A percentile compares a stretch with the other conserved stretches of the same genome.
Conservation (phyloP, 2,113 vertebrate genomes). For the Glareola pratincola region DNA sequence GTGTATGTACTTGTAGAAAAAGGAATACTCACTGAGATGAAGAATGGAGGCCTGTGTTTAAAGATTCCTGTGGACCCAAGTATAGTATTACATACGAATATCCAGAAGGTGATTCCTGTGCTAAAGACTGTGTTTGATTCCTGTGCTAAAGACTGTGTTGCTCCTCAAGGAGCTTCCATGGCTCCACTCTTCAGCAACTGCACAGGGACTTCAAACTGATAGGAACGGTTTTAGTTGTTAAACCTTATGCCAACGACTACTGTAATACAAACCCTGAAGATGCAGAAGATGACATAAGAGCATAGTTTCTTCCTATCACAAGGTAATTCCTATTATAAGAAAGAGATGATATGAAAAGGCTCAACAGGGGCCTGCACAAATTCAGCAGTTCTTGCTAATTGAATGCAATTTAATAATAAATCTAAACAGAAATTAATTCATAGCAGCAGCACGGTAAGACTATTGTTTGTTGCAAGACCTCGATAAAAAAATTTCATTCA, state of each 20-base stretch:
- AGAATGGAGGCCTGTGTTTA: neutral
- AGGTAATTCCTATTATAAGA: neutral
- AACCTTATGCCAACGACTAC: neutral
- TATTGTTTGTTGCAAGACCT: neutral
- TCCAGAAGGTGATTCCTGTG: neutral
- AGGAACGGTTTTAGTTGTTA: neutral
- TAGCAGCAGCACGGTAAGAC: neutral
- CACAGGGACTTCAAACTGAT: neutral
- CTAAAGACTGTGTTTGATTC: neutral
- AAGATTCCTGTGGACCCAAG: neutral
- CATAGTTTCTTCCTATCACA: neutral
- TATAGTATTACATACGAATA: neutral
- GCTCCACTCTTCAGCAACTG: neutral
- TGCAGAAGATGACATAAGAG: neutral
- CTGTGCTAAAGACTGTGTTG: neutral
- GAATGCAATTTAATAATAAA: neutral
- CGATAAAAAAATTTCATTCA: neutral
- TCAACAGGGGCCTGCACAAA: neutral
- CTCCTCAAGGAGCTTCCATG: neutral
- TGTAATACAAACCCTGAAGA: neutral
- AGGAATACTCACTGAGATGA: neutral
- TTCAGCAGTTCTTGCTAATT: neutral
- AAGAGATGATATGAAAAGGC: neutral
- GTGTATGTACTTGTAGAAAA: neutral
- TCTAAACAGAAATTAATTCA: neutral